Evolutionary conservation across 2,888 invertebrate species (phyloP).

Genomic region (Eupithecia vulgata): DNA sequence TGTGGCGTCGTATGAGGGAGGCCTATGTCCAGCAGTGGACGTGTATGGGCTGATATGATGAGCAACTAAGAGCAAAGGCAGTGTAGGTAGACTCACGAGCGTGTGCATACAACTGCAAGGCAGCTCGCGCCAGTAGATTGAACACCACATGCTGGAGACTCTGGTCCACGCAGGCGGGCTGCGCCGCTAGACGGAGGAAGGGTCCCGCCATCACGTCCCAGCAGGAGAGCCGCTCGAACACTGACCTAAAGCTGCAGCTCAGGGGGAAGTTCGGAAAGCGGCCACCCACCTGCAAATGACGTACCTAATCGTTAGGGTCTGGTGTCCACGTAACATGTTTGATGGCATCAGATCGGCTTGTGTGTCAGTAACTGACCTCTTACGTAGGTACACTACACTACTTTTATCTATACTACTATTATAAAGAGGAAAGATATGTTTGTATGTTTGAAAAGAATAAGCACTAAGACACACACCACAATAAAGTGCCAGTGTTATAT

Average conservation of each 20-base stretch:
- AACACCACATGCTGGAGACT: constrained; percentile 74
- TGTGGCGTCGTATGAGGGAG: too few species aligned
- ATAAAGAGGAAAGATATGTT: too few species aligned
- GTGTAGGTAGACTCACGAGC: constrained; percentile 75
- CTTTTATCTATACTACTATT: too few species aligned
- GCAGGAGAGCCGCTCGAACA: constrained; percentile 62
- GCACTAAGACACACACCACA: too few species aligned
- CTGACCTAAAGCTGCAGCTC: constrained; percentile 77
- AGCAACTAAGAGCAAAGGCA: neutral
- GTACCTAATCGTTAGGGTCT: too few species aligned
- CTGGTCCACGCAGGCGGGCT: constrained; percentile 82
- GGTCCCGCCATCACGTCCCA: constrained; percentile 83
- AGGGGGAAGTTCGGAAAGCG: constrained; percentile 87
- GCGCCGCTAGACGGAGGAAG: constrained; percentile 89
- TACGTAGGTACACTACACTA: too few species aligned
- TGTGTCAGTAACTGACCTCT: too few species aligned
- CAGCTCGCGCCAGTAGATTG: constrained; percentile 85
- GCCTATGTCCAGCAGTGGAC: too few species aligned
- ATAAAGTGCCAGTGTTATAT: too few species aligned
- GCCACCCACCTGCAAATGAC: constrained; percentile 31
- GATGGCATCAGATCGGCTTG: too few species aligned
- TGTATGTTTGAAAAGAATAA: too few species aligned
- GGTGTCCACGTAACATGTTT: too few species aligned
- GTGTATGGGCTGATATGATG: neutral
- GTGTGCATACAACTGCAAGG: constrained; percentile 85